Base-by-base conservation (phyloP, 2,113 vertebrate genomes). In the Protobothrops flavoviridis region DNA sequence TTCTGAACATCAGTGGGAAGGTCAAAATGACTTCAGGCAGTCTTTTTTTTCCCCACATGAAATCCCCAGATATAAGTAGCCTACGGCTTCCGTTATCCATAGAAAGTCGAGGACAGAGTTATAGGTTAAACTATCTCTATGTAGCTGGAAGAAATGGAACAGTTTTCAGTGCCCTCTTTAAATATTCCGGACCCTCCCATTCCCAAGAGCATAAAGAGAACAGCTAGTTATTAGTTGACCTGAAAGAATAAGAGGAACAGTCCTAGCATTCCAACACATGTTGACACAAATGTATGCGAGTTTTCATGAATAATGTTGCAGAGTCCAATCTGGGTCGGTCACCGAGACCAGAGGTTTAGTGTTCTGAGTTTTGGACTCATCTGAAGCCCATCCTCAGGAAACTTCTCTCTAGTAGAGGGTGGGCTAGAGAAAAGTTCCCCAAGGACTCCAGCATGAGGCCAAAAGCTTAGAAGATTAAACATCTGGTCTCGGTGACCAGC, bases 1-100 rank as follows among this genome's bases (percentile, higher is more conserved):
- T 81, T 92, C 90, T 93, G 3, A 56, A 11, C 56, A 94, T 93
- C 52, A n/a, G 88, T 88, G 85, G 53, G 59, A 95, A 50, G 86
- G 88, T 88, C 53, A 93, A 24, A 74, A 45, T 89, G 59, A 81
- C 43, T 59, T 12, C 93, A n/a, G 55, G 2, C 43, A 64, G 89
- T 45, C n/a, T n/a, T n/a, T 13, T 90, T 90, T 64, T 45, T 2
- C 24, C 29, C 26, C 5, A 48, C 3, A 20, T 50, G 57, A 59
- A 45, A 6, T 24, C 69, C 43, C 89, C 43, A 50, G 13, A 20
- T 48, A 7, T 9, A 64, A 6, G 29, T 64, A 55, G 53, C 26
- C 53, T 23, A 39, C 7, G 29, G 29, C 57, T 17, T 20, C 13
- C 53, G 20, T 88, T n/a, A 33, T 17, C 17, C 52, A 4, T 20